Percentiles rank a stretch among this genome's conserved stretches.
Conservation (phyloP, 2,113 vertebrate genomes). For the Ptyas mucosa region DNA sequence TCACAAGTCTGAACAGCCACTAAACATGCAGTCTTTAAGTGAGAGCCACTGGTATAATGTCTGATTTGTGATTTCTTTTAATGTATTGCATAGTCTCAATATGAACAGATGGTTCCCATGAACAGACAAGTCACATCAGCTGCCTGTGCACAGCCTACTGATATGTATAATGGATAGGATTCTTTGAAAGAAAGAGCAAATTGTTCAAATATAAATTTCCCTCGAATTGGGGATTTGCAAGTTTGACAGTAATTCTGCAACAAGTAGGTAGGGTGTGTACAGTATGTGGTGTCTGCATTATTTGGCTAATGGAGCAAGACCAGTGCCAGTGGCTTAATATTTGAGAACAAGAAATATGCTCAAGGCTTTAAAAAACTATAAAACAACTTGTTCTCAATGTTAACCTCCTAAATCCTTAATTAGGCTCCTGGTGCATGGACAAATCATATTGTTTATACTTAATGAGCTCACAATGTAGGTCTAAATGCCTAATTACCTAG, state of each 20-base stretch:
- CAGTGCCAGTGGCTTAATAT: background rate
- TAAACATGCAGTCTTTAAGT: background rate
- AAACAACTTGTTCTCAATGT: background rate
- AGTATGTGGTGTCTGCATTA: background rate
- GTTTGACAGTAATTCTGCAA: background rate
- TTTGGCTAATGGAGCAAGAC: background rate
- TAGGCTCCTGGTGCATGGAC: conserved; percentile 5
- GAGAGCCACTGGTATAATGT: background rate
- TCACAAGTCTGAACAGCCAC: background rate
- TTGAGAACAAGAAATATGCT: conserved; percentile 17
- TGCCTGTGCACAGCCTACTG: background rate
- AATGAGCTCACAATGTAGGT: conserved; percentile 6
- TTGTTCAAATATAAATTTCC: conserved; percentile 13
- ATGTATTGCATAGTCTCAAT: background rate
- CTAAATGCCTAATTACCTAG: background rate
- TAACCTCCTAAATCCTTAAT: conserved; percentile 8
- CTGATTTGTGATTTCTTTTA: background rate
- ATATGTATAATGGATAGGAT: conserved; percentile 11
- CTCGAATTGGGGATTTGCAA: background rate
- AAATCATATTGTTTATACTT: conserved; percentile 9
- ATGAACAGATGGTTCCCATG: background rate
- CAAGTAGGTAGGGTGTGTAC: background rate
- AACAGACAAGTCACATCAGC: background rate
- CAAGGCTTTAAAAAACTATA: conserved; percentile 18
- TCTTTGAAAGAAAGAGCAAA: conserved; percentile 42